Conservation (phyloP, 2,888 invertebrate genomes). For the Cerceris rybyensis region DNA sequence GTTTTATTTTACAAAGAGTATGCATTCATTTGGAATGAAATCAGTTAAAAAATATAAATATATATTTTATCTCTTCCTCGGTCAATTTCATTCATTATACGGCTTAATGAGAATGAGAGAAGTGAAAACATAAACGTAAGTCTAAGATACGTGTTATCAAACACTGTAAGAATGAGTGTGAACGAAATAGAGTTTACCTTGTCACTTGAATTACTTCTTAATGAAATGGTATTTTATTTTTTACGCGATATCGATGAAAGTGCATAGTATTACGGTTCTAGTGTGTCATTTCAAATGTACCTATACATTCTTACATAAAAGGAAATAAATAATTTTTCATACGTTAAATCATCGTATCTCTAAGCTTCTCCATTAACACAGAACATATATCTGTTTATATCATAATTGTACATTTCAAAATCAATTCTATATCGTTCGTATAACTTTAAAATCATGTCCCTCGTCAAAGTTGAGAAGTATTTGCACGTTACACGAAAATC, state of each 20-base stretch:
- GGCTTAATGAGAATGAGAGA: background rate
- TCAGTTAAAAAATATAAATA: background rate
- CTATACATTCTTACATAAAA: constrained; percentile 48
- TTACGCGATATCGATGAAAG: constrained; percentile 23
- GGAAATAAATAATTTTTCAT: constrained; percentile 53
- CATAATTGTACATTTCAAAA: constrained; percentile 79
- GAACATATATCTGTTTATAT: constrained; percentile 70
- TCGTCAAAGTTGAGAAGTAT: constrained; percentile 75
- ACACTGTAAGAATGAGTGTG: constrained; percentile 14
- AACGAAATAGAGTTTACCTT: constrained; percentile 16
- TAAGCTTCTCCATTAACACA: constrained; percentile 61
- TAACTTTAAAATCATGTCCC: constrained; percentile 68
- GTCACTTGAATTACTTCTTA: constrained; percentile 3
- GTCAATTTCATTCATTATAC: constrained; percentile 5
- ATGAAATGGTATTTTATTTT: constrained; percentile 23
- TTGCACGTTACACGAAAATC: constrained; percentile 73
- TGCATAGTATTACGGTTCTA: constrained; percentile 21
- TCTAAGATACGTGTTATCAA: background rate
- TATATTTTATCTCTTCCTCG: background rate
- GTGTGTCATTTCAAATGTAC: constrained; percentile 33
- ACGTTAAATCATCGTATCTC: constrained; percentile 10
- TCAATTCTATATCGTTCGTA: constrained; percentile 77
- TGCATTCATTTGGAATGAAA: too few species aligned
- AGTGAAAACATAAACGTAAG: background rate
- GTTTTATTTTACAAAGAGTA: too few species aligned